Evolutionary conservation across 2,797 vertebrate species (phyloP).

Genomic region (Coregonus suidteri): DNA sequence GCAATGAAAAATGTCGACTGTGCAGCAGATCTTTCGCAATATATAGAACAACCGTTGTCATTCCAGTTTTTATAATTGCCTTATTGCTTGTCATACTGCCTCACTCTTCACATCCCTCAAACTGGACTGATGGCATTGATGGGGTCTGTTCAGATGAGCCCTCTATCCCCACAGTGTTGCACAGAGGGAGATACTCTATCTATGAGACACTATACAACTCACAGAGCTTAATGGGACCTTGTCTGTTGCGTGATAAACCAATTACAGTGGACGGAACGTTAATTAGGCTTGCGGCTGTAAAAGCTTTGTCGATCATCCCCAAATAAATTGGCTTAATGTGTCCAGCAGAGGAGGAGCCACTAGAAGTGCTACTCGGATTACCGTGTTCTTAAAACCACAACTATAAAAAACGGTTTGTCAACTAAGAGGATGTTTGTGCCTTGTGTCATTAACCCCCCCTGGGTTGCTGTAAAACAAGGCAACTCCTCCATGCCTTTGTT

Average conservation of each 20-base stretch:
- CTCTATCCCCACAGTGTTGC: constrained; percentile 42
- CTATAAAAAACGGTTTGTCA: constrained; percentile 71
- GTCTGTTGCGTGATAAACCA: constrained; percentile 44
- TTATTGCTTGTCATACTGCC: neutral
- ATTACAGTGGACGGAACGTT: constrained; percentile 57
- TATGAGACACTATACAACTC: constrained; percentile 9
- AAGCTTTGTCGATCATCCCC: constrained; percentile 22
- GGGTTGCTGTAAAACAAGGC: constrained; percentile 31
- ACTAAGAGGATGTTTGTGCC: constrained; percentile 66
- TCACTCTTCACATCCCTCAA: constrained; percentile 23
- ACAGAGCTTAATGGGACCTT: constrained; percentile 30
- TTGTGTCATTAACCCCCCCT: constrained; percentile 39
- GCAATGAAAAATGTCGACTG: constrained; percentile 1
- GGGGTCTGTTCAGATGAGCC: constrained; percentile 32
- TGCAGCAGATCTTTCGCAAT: neutral
- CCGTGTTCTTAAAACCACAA: constrained; percentile 44
- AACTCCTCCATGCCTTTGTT: constrained; percentile 21
- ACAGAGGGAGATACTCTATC: neutral
- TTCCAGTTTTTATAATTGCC: neutral
- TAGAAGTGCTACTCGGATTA: constrained; percentile 10
- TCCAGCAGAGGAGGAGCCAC: constrained; percentile 14
- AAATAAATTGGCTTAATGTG: constrained; percentile 22
- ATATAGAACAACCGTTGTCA: neutral
- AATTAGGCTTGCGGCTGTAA: constrained; percentile 58
- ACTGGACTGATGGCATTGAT: constrained; percentile 22